These are phyloP conservation scores for Drosophila takahashii DNA, from an alignment of 1,140 invertebrate genomes.

Conservation along the genomic window DNA sequence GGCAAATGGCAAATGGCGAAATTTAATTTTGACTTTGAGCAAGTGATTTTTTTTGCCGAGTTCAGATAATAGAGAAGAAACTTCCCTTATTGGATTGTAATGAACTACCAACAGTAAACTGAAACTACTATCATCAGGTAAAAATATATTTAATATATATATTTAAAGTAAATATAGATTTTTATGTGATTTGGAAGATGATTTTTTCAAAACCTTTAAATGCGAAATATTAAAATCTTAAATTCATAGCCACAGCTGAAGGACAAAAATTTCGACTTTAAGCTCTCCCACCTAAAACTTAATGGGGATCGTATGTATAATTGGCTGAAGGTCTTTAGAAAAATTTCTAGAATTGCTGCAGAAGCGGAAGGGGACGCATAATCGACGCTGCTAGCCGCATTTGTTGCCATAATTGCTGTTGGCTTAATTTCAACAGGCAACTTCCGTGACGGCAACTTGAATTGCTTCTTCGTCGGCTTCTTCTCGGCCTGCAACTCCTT, in stretches of 20 bases:
- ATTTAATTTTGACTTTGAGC: slow-evolving; percentile 10
- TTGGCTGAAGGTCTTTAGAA: slow-evolving; percentile 54
- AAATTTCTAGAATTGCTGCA: slow-evolving; percentile 54
- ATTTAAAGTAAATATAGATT: too few species aligned
- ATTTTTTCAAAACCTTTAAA: too few species aligned
- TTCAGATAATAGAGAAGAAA: too few species aligned
- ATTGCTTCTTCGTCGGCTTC: slow-evolving; percentile 36
- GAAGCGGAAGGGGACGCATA: slow-evolving; percentile 41
- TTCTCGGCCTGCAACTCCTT: slow-evolving; percentile 30
- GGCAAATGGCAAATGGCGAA: slow-evolving; percentile 14
- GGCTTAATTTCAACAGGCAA: slow-evolving; percentile 79
- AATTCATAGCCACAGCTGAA: background rate
- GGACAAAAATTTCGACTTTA: background rate
- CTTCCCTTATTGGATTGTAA: too few species aligned
- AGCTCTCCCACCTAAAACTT: slow-evolving; percentile 10
- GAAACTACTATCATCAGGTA: too few species aligned
- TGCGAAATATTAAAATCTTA: too few species aligned
- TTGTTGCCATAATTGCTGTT: slow-evolving; percentile 81
- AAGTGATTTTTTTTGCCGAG: background rate
- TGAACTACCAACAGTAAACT: too few species aligned
- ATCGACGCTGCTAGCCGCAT: slow-evolving; percentile 75
- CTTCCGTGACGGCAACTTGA: slow-evolving; percentile 76
- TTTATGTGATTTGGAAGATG: too few species aligned
- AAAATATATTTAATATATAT: too few species aligned
- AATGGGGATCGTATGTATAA: slow-evolving; percentile 23